Percentiles rank a stretch among this genome's conserved stretches.
These are phyloP conservation scores for Trachymyrmex septentrionalis DNA, from an alignment of 1,140 invertebrate species.

Conservation along the genomic window DNA sequence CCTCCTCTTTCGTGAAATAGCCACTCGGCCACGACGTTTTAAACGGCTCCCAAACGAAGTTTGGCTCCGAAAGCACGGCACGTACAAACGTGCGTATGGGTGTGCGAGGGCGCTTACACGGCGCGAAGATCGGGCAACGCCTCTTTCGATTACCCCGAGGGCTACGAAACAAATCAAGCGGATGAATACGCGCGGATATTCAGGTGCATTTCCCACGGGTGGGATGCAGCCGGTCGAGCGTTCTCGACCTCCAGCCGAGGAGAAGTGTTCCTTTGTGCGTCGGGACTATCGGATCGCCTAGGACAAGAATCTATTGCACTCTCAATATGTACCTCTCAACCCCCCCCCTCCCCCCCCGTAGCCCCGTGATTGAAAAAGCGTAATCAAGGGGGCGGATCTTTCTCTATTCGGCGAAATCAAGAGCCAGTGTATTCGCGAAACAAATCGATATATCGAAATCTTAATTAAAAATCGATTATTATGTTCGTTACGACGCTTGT, in stretches of 20 bases:
- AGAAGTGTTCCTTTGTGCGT: conserved; percentile 62
- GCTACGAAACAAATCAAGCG: conserved; percentile 78
- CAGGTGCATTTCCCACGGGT: conserved; percentile 78
- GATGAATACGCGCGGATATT: conserved; percentile 74
- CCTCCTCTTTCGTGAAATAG: conserved; percentile 65
- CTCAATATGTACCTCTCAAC: neutral
- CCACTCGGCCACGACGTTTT: conserved; percentile 68
- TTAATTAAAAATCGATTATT: neutral
- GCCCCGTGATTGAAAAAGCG: conserved; percentile 55
- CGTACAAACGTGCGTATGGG: conserved; percentile 23
- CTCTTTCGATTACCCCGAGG: conserved; percentile 77
- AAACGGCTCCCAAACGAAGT: conserved; percentile 58
- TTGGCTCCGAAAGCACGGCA: conserved; percentile 20
- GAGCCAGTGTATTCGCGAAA: neutral
- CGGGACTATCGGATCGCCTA: conserved; percentile 31
- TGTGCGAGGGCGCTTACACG: conserved; percentile 21
- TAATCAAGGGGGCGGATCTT: conserved; percentile 34
- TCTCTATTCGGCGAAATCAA: neutral
- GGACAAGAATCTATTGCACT: conserved; percentile 61
- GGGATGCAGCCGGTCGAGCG: conserved; percentile 52
- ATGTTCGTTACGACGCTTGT: neutral
- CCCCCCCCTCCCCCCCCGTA: too few relatives aligned
- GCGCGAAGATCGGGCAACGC: conserved; percentile 77
- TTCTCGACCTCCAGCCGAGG: conserved; percentile 11
- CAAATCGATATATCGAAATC: neutral